Conservation (phyloP, 2,888 invertebrate species). For the Blastobasis adustella region DNA sequence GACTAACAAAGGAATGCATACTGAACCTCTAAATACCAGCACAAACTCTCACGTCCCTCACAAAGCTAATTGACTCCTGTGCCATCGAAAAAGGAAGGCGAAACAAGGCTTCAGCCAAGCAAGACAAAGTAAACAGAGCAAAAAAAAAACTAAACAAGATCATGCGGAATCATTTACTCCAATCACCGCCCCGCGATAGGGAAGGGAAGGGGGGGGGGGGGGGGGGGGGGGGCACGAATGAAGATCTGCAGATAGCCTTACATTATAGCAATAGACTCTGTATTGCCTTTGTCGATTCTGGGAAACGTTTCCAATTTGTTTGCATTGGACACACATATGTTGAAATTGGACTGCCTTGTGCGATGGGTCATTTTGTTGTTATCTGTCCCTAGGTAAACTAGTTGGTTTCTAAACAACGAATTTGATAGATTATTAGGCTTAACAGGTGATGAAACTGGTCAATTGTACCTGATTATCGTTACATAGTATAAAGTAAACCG, state of each 20-base stretch:
- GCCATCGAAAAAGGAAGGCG: constrained; percentile 35
- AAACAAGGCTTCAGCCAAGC: constrained; percentile 39
- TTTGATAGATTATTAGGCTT: too few relatives aligned
- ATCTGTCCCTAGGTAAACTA: too few relatives aligned
- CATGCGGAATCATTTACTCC: constrained; percentile 69
- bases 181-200: constrained; percentile 34
- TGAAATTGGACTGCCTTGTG: too few relatives aligned
- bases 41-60: not conserved
- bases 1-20: too few relatives aligned
- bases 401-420: too few relatives aligned
- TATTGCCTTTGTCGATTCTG: not conserved
- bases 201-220: constrained; percentile 24
- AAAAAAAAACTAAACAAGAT: constrained; percentile 66
- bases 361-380: too few relatives aligned
- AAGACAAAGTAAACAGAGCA: constrained; percentile 56
- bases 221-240: constrained; percentile 40
- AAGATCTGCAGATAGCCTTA: constrained; percentile 27
- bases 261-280: constrained; percentile 17
- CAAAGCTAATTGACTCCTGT: constrained; percentile 53
- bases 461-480: too few relatives aligned
- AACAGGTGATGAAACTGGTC: too few relatives aligned
- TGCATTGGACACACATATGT: too few relatives aligned
- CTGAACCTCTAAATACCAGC: too few relatives aligned
- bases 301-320: too few relatives aligned
- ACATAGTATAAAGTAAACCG: too few relatives aligned